Conservation (phyloP, 2,888 invertebrate genomes). For the Corbicula japonica region DNA sequence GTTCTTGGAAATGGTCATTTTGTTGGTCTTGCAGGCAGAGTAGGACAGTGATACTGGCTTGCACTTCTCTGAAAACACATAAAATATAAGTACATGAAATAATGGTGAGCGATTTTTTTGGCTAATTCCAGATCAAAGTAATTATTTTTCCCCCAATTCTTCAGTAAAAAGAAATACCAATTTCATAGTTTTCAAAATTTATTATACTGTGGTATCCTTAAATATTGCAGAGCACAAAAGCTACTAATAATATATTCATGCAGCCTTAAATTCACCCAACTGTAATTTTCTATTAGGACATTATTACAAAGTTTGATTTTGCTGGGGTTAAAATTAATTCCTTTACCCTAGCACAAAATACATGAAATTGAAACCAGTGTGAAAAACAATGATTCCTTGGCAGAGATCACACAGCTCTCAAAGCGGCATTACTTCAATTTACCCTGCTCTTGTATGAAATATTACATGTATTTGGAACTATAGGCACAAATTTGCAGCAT, state of each 20-base stretch:
- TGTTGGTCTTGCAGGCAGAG: neutral
- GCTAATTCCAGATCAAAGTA: neutral
- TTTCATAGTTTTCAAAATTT: neutral
- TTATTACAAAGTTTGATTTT: too few relatives aligned
- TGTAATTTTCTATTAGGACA: too few relatives aligned
- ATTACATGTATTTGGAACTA: too few relatives aligned
- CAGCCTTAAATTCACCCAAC: neutral
- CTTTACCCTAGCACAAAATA: too few relatives aligned
- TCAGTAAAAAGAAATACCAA: too few relatives aligned
- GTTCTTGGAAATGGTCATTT: neutral
- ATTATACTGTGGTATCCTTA: neutral
- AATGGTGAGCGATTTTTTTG: neutral
- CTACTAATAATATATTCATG: neutral
- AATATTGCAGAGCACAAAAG: neutral
- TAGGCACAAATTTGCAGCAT: too few relatives aligned
- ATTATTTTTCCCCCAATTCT: neutral
- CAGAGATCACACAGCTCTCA: too few relatives aligned
- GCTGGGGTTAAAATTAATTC: too few relatives aligned
- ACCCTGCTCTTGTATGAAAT: too few relatives aligned
- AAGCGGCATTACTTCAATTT: too few relatives aligned
- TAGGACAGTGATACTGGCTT: neutral
- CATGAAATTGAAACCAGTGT: too few relatives aligned
- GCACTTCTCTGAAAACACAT: constrained; percentile 13
- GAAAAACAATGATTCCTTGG: too few relatives aligned
- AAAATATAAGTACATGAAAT: neutral